phyloP scores from a whole-genome alignment of 35 echinoderm and acorn worm species.

The Chiridota heheva region DNA sequence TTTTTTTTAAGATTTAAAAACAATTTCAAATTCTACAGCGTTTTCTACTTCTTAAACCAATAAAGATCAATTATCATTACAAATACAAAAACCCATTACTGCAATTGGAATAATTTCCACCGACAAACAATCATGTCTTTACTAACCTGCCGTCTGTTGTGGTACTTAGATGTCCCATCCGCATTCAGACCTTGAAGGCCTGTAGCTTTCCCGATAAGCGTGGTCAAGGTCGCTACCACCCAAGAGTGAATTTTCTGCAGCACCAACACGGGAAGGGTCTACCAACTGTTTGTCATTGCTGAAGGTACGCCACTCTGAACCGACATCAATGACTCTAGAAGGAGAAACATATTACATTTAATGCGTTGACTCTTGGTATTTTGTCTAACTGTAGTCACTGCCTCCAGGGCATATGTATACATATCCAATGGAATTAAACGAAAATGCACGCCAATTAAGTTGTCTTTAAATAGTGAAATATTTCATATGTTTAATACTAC shows the following conservation, averaged over 20 bases:
- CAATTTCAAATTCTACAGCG: no score
- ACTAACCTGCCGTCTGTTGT: slow-evolving; percentile 45
- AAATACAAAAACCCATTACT: no score
- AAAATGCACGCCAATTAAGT: no score
- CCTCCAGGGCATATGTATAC: background rate
- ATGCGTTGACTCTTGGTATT: background rate
- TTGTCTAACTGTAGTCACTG: slow-evolving; percentile 1
- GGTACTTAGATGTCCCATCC: slow-evolving; percentile 52
- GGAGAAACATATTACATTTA: background rate
- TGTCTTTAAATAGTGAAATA: no score
- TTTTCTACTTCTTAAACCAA: no score
- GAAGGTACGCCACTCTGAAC: slow-evolving; percentile 98
- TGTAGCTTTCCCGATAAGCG: slow-evolving; percentile 71
- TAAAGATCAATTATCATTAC: no score
- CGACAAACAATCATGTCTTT: no score
- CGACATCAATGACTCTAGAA: slow-evolving; percentile 91
- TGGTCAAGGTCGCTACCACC: slow-evolving; percentile 84
- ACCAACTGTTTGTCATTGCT: slow-evolving; percentile 81
- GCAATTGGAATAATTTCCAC: no score
- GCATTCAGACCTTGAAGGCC: slow-evolving; percentile 66
- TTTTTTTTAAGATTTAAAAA: no score
- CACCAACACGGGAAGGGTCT: slow-evolving; percentile 95
- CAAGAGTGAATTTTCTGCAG: slow-evolving; percentile 87
- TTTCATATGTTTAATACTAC: no score
- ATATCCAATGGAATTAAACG: background rate